A percentile compares a stretch with the other conserved stretches of the same genome.
These are phyloP conservation scores for Brachyhypopomus occidentalis DNA, from an alignment of 2,113 vertebrate species.

Conservation along the genomic window DNA sequence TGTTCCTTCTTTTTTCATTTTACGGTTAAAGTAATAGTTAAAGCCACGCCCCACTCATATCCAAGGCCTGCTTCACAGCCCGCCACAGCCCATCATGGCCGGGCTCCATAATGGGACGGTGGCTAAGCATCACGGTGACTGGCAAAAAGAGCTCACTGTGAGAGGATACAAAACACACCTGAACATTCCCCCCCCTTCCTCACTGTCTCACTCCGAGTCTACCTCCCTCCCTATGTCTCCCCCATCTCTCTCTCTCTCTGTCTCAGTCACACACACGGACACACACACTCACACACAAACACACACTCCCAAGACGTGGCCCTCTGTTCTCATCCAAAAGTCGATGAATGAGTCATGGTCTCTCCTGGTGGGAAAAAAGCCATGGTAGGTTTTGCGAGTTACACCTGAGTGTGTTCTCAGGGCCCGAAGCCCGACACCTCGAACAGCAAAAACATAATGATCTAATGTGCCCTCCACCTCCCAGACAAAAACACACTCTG, in stretches of 20 bases:
- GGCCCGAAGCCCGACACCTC: conserved; percentile 39
- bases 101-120: not conserved
- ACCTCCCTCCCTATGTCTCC: not conserved
- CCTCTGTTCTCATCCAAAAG: conserved; percentile 58
- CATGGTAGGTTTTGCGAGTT: conserved; percentile 50
- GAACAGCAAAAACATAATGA: conserved; percentile 24
- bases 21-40: not conserved
- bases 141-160: conserved; percentile 40
- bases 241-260: too few relatives aligned
- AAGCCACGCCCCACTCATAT: not conserved
- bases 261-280: too few relatives aligned
- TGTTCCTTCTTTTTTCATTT: not conserved
- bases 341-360: conserved; percentile 60
- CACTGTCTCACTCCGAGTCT: conserved; percentile 30
- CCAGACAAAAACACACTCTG: conserved; percentile 39
- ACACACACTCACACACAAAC: conserved; percentile 23
- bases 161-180: conserved; percentile 47
- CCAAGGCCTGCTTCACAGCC: not conserved
- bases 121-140: not conserved
- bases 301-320: conserved; percentile 47
- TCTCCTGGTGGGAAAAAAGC: conserved; percentile 49
- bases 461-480: conserved; percentile 12
- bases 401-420: conserved; percentile 37
- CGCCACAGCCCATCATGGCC: not conserved
- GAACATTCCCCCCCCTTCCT: conserved; percentile 43